Conservation (phyloP, 2,113 vertebrate genomes). For the Dermatemys mawii region DNA sequence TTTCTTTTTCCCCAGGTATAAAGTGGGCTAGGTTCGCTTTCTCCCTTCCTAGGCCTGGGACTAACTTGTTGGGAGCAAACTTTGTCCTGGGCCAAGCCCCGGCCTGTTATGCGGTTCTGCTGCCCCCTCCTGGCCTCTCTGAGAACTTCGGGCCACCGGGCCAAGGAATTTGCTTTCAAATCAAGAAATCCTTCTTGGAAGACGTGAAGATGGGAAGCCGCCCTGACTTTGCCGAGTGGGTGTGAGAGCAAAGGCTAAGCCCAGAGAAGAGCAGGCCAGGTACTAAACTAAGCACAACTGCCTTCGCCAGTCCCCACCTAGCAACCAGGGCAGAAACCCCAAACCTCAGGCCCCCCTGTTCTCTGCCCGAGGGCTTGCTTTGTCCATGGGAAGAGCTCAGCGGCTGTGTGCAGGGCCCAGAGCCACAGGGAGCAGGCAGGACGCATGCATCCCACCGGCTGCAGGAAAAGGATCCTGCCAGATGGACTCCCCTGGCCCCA, state of each 20-base stretch:
- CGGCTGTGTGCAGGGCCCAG: background rate
- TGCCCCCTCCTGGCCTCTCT: slow-evolving; percentile 61
- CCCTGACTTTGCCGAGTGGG: rapidly evolving
- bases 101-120: background rate
- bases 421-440: background rate
- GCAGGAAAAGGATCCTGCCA: background rate
- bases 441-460: background rate
- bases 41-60: background rate
- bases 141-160: background rate
- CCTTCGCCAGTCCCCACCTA: background rate
- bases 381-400: background rate
- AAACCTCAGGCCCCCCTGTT: background rate
- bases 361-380: background rate
- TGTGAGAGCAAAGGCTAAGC: background rate
- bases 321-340: background rate
- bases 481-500: background rate
- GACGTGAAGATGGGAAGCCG: background rate
- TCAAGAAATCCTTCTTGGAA: rapidly evolving
- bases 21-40: rapidly evolving
- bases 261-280: background rate
- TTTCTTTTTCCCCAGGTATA: background rate
- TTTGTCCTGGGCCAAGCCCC: background rate
- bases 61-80: background rate
- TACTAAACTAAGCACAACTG: background rate
- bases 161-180: background rate